Evolutionary conservation across 1,140 invertebrate species (phyloP).

Genomic region (Arctopsyche grandis): DNA sequence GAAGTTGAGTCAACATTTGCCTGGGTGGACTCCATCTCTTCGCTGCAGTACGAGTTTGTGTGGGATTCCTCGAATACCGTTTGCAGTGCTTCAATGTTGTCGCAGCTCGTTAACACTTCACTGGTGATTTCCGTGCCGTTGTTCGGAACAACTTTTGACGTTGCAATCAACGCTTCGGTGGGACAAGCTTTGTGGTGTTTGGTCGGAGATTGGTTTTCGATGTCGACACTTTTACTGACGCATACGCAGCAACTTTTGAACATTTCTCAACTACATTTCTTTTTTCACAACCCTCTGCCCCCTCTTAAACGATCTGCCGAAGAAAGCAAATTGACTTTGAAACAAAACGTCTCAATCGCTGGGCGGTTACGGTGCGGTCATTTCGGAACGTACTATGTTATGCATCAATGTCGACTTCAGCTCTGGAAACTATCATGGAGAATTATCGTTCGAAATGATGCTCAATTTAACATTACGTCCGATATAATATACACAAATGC

Average conservation of each 20-base stretch:
- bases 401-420: neutral
- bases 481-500: too few relatives aligned
- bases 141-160: neutral
- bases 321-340: neutral
- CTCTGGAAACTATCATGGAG: conserved; percentile 8
- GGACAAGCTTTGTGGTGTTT: neutral
- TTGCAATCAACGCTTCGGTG: too few relatives aligned
- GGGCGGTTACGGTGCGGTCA: neutral
- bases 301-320: neutral
- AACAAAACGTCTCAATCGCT: neutral
- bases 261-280: conserved; percentile 57
- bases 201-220: conserved; percentile 51
- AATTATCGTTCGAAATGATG: neutral
- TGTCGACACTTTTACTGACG: conserved; percentile 62
- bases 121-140: neutral
- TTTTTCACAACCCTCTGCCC: neutral
- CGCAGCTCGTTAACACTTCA: neutral
- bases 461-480: neutral
- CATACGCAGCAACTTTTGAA: conserved; percentile 67
- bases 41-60: neutral
- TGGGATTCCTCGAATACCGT: neutral
- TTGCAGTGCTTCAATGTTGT: neutral
- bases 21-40: neutral
- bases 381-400: neutral
- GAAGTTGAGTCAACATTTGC: neutral